phyloP scores from a whole-genome alignment of 2,888 invertebrate species.

The Macrosiphum euphorbiae region DNA sequence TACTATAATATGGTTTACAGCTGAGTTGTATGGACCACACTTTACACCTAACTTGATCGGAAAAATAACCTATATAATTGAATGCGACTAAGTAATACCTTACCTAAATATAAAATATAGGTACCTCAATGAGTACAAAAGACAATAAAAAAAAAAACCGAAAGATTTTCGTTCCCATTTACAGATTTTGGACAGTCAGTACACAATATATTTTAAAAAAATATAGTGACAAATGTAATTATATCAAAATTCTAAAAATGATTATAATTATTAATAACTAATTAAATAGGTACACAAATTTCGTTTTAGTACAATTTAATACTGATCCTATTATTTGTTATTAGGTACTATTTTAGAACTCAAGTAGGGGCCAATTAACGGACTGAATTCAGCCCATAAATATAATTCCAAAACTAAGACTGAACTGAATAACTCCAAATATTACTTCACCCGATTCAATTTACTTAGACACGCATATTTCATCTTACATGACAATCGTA shows the following conservation, averaged over 20 bases:
- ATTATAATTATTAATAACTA: neutral
- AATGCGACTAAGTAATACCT: no score
- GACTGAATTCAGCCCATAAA: no score
- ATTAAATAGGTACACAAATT: neutral
- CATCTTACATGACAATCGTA: neutral
- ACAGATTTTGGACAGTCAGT: neutral
- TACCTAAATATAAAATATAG: no score
- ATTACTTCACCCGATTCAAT: neutral
- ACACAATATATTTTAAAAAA: no score
- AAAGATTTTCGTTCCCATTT: neutral
- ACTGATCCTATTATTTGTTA: neutral
- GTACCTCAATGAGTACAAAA: no score
- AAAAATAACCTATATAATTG: neutral
- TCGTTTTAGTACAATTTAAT: neutral
- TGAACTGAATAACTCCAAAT: neutral
- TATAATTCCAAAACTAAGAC: no score
- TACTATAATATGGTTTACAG: no score
- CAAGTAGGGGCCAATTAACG: no score
- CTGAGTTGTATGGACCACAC: neutral
- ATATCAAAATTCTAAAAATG: neutral
- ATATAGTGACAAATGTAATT: neutral
- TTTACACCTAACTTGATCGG: neutral
- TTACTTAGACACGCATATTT: neutral
- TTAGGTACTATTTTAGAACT: neutral
- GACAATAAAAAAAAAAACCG: neutral